A percentile compares a stretch with the other conserved stretches of the same genome.
These are phyloP conservation scores for Buathra laborator DNA, from an alignment of 2,888 invertebrate species.

Conservation along the genomic window DNA sequence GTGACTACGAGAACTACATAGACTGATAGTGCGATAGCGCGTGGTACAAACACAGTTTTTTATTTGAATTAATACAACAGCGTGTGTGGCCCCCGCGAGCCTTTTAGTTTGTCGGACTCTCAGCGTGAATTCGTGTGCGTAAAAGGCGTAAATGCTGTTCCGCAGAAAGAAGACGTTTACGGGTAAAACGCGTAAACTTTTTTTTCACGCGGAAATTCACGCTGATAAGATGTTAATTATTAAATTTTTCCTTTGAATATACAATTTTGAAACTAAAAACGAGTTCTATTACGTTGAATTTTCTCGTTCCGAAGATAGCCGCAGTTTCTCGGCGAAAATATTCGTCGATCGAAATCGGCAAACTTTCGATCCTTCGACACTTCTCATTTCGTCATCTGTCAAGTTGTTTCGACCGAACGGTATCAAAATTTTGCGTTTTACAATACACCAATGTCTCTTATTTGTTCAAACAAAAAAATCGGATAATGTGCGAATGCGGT, in stretches of 20 bases:
- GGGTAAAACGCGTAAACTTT: slow-evolving; percentile 44
- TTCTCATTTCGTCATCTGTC: not conserved
- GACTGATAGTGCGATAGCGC: slow-evolving; percentile 70
- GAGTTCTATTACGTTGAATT: not conserved
- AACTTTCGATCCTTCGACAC: not conserved
- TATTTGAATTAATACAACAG: slow-evolving; percentile 78
- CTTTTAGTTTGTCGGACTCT: slow-evolving; percentile 34
- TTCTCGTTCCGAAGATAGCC: not conserved
- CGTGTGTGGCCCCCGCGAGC: slow-evolving; percentile 77
- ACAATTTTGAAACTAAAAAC: too few species aligned
- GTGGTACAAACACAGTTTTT: slow-evolving; percentile 65
- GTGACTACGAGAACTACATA: slow-evolving; percentile 44
- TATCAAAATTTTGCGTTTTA: slow-evolving; percentile 23
- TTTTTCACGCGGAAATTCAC: not conserved
- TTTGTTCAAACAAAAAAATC: not conserved
- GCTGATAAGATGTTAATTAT: too few species aligned
- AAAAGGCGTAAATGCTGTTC: slow-evolving; percentile 55
- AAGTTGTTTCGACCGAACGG: not conserved
- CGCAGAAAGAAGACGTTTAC: slow-evolving; percentile 52
- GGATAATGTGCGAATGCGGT: slow-evolving; percentile 51
- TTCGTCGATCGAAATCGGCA: too few species aligned
- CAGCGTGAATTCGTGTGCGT: slow-evolving; percentile 63
- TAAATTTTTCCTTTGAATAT: too few species aligned
- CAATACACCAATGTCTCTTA: not conserved
- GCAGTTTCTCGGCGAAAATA: not conserved